phyloP scores from a whole-genome alignment of 2,113 vertebrate species.

The Sinocyclocheilus rhinocerous region DNA sequence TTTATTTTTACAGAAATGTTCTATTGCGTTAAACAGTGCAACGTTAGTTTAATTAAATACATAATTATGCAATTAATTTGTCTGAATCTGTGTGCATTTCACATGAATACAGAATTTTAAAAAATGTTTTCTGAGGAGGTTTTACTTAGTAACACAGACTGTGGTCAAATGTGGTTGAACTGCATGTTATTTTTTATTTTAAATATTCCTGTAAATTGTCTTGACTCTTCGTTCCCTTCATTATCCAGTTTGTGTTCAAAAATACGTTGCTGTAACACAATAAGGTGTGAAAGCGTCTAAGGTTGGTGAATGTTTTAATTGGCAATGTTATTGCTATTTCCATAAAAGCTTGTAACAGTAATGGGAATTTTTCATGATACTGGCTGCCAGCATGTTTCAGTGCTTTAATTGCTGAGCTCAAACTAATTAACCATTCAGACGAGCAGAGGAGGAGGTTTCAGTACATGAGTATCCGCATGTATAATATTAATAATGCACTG shows the following conservation, averaged over 20 bases:
- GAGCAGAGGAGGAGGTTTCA: not conserved
- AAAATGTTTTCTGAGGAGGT: not conserved
- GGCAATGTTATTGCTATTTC: not conserved
- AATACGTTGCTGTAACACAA: not conserved
- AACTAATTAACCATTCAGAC: not conserved
- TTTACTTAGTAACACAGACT: not conserved
- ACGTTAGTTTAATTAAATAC: not conserved
- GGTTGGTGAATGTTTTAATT: not conserved
- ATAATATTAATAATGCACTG: not conserved
- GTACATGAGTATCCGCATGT: not conserved
- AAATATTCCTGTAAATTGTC: not conserved
- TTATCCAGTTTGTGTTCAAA: not conserved
- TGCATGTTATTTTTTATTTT: not conserved
- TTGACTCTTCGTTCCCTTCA: not conserved
- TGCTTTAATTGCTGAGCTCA: not conserved
- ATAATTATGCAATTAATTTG: not conserved
- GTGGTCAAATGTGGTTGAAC: not conserved
- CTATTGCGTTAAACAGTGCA: not conserved
- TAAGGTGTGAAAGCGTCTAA: not conserved
- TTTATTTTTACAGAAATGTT: no score
- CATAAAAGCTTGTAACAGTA: constrained; percentile 1
- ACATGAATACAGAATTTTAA: not conserved
- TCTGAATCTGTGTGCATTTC: not conserved
- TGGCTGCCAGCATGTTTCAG: not conserved
- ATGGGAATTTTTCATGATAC: not conserved